A percentile compares a stretch with the other conserved stretches of the same genome.
Conservation (phyloP, 2,888 invertebrate genomes). For the Tribolium freemani region DNA sequence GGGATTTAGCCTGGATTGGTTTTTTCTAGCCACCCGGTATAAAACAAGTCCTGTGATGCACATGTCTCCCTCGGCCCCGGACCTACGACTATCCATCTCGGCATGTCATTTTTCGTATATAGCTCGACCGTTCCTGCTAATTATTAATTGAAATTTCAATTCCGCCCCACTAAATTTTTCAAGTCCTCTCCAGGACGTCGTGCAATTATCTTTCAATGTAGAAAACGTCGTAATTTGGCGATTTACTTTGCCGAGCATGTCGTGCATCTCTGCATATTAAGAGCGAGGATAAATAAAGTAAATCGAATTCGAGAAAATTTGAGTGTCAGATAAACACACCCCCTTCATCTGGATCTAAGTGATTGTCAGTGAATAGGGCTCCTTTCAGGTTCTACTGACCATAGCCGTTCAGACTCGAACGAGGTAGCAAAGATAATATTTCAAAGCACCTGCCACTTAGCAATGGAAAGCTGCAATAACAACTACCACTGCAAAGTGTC, state of each 20-base stretch:
- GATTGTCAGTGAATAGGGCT: slow-evolving; percentile 38
- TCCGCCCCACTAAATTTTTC: slow-evolving; percentile 38
- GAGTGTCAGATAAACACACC: slow-evolving; percentile 65
- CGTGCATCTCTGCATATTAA: slow-evolving; percentile 47
- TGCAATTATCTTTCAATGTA: slow-evolving; percentile 35
- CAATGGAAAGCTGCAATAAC: slow-evolving; percentile 85
- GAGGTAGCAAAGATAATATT: slow-evolving; percentile 68
- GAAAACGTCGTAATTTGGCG: slow-evolving; percentile 32
- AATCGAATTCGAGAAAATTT: slow-evolving; percentile 45
- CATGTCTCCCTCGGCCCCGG: slow-evolving; percentile 45
- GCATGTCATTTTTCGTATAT: slow-evolving; percentile 40
- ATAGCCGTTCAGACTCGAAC: slow-evolving; percentile 69
- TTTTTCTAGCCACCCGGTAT: background rate
- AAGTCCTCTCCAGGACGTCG: slow-evolving; percentile 39
- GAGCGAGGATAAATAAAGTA: slow-evolving; percentile 47
- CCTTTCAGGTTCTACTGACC: slow-evolving; percentile 62
- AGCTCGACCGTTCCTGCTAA: slow-evolving; percentile 26
- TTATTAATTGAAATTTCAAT: slow-evolving; percentile 42
- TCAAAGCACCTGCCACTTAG: slow-evolving; percentile 89
- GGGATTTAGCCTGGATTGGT: background rate
- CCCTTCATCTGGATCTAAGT: slow-evolving; percentile 54
- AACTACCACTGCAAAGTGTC: slow-evolving; percentile 84
- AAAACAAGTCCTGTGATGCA: slow-evolving; percentile 38
- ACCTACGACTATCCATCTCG: slow-evolving; percentile 46
- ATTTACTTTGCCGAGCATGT: slow-evolving; percentile 45